These are phyloP conservation scores for Xerus rutilus DNA, from an alignment of 2,797 vertebrate species.

Conservation along the genomic window DNA sequence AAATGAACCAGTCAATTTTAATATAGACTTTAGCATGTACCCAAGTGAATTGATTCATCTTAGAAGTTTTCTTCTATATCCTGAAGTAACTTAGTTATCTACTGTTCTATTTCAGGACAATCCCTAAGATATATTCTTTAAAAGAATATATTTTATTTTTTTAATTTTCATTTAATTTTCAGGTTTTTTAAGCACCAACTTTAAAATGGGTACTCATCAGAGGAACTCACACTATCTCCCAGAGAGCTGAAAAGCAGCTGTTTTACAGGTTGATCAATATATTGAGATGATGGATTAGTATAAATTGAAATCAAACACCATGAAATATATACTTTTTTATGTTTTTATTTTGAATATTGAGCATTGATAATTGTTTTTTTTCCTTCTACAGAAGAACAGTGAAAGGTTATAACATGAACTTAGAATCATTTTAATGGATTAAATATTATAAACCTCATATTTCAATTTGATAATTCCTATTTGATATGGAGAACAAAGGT, in stretches of 20 bases:
- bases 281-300: background rate
- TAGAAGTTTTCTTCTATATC: background rate
- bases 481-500: background rate
- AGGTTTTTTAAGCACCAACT: background rate
- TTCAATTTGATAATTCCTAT: background rate
- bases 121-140: background rate
- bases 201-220: background rate
- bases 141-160: background rate
- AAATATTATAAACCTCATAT: background rate
- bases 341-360: constrained; percentile 10
- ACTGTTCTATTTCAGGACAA: background rate
- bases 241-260: background rate
- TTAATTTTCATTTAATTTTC: background rate
- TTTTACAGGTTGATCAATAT: background rate
- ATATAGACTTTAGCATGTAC: background rate
- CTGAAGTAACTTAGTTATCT: background rate
- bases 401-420: background rate
- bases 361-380: background rate
- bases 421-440: background rate
- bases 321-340: background rate
- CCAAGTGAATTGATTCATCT: background rate
- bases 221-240: constrained; percentile 7
- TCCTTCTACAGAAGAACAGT: background rate
- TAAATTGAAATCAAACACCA: constrained; percentile 71
- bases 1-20: background rate